phyloP scores from a whole-genome alignment of 2,888 invertebrate genomes.

The Agrotis segetum region DNA sequence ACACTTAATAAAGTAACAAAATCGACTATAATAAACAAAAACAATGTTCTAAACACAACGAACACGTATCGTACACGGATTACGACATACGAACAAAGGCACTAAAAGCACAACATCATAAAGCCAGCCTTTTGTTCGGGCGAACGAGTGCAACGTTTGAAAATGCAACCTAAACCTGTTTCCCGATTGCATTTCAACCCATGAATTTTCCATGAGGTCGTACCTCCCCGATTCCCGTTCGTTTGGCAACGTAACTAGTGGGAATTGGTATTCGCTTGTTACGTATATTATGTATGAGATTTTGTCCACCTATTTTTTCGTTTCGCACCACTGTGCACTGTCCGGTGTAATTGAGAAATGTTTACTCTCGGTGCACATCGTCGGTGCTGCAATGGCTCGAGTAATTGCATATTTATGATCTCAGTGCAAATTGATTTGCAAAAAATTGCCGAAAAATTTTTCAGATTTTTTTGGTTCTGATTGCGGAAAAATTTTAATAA shows the following conservation, averaged over 20 bases:
- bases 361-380: constrained; percentile 69
- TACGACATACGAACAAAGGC: constrained; percentile 63
- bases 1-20: constrained; percentile 7
- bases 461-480: constrained; percentile 23
- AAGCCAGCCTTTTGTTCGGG: constrained; percentile 73
- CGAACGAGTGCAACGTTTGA: constrained; percentile 73
- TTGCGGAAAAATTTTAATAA: constrained; percentile 43
- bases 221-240: constrained; percentile 75
- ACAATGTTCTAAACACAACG: constrained; percentile 36
- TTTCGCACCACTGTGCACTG: constrained; percentile 80
- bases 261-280: constrained; percentile 86
- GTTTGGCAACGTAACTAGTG: constrained; percentile 82
- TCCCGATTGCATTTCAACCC: constrained; percentile 87
- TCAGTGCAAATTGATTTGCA: constrained; percentile 61
- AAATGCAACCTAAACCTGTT: constrained; percentile 82
- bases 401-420: constrained; percentile 66
- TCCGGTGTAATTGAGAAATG: constrained; percentile 84
- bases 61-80: constrained; percentile 51
- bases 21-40: constrained; percentile 13
- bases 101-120: constrained; percentile 74
- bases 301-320: constrained; percentile 86
- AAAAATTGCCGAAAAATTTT: constrained; percentile 56
- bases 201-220: constrained; percentile 85
- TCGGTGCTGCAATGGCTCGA: constrained; percentile 50
- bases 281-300: constrained; percentile 87